A percentile compares a stretch with the other conserved stretches of the same genome.
These are phyloP conservation scores for Ophthalmotilapia sp. DNA, from an alignment of 2,113 vertebrate genomes.

Conservation along the genomic window DNA sequence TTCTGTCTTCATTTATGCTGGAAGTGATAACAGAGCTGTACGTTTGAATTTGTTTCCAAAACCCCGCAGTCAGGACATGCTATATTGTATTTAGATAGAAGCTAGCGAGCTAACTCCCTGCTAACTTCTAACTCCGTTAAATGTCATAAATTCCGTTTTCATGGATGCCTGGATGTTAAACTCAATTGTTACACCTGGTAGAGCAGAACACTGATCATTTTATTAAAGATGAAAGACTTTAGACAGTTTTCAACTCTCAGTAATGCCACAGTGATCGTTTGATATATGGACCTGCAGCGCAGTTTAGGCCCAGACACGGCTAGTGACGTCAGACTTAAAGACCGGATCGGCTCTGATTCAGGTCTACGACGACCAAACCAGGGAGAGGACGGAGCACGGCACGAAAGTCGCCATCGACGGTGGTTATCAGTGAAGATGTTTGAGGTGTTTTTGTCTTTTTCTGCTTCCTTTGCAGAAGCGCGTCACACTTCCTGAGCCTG, in stretches of 20 bases:
- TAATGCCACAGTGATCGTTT: not conserved
- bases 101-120: not conserved
- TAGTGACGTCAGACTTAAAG: rapidly evolving
- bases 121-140: rapidly evolving
- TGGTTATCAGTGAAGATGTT: not conserved
- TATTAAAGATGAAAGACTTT: not conserved
- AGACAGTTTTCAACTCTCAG: not conserved
- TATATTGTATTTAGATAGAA: rapidly evolving
- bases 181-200: not conserved
- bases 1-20: not conserved
- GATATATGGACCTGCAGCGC: not conserved
- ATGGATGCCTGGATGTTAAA: not conserved
- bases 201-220: not conserved
- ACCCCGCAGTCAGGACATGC: rapidly evolving
- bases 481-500: not conserved
- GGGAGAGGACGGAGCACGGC: rapidly evolving
- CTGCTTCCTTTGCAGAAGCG: not conserved
- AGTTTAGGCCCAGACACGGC: rapidly evolving
- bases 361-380: not conserved
- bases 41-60: rapidly evolving
- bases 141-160: not conserved
- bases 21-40: rapidly evolving
- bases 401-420: rapidly evolving
- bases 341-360: rapidly evolving
- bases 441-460: not conserved